phyloP scores from a whole-genome alignment of 1,140 invertebrate genomes.

The Zaprionus nigranus region DNA sequence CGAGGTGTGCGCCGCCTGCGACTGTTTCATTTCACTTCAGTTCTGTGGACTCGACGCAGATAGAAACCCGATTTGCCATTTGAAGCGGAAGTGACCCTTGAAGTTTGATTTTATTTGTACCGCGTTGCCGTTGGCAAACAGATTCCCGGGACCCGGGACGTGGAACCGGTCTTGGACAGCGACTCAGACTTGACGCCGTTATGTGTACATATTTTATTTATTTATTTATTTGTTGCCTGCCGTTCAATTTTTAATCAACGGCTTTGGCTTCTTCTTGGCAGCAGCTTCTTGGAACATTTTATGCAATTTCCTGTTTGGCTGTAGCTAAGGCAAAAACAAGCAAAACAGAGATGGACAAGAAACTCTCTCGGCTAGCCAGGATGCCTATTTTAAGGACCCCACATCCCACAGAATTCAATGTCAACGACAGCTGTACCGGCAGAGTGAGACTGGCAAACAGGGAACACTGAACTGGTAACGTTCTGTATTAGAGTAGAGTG shows the following conservation, averaged over 20 bases:
- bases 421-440: constrained; percentile 61
- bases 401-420: constrained; percentile 72
- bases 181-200: neutral
- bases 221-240: constrained; percentile 64
- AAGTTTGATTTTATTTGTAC: constrained; percentile 81
- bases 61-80: constrained; percentile 73
- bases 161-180: neutral
- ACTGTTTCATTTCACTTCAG: constrained; percentile 58
- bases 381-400: constrained; percentile 72
- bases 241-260: constrained; percentile 81
- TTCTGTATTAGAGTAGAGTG: too few relatives aligned
- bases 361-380: constrained; percentile 49
- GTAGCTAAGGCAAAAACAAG: constrained; percentile 47
- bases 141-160: constrained; percentile 33
- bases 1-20: neutral
- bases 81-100: constrained; percentile 80
- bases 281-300: constrained; percentile 59
- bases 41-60: constrained; percentile 23
- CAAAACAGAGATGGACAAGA: constrained; percentile 22
- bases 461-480: neutral
- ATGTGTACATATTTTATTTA: constrained; percentile 58
- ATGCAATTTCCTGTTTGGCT: constrained; percentile 82
- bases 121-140: constrained; percentile 60
- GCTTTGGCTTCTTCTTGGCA: constrained; percentile 73
- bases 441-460: neutral